These are phyloP conservation scores for Lepilemur septentrionalis DNA, from an alignment of 2,797 vertebrate genomes.

Conservation along the genomic window DNA sequence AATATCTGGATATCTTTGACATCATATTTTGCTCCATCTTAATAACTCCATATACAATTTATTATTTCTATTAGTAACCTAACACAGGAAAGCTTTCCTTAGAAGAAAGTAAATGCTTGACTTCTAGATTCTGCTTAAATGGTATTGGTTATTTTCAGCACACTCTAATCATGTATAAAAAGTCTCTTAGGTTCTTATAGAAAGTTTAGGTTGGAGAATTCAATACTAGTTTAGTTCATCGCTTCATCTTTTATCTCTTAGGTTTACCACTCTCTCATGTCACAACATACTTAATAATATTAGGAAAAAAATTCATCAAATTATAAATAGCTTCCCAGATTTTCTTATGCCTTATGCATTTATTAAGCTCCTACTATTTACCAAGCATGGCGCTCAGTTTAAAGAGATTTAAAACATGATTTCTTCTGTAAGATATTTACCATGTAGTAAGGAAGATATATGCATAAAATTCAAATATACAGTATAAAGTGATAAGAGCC, in stretches of 20 bases:
- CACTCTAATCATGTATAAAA: background rate
- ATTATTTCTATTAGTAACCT: background rate
- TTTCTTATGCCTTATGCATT: background rate
- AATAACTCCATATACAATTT: background rate
- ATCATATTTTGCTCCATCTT: background rate
- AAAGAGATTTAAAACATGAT: background rate
- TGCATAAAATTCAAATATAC: background rate
- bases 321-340: background rate
- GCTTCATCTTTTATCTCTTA: background rate
- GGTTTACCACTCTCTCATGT: background rate
- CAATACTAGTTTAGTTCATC: background rate
- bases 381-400: background rate
- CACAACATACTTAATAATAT: background rate
- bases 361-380: background rate
- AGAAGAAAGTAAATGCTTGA: background rate
- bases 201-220: background rate
- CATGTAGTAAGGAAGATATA: background rate
- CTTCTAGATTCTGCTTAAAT: background rate
- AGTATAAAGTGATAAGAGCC: background rate
- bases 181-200: background rate
- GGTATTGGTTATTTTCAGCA: background rate
- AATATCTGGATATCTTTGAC: background rate
- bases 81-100: background rate
- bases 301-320: background rate
- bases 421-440: background rate